These are phyloP conservation scores for Pycnomerus fuliginosus DNA, from an alignment of 2,888 invertebrate genomes.

Conservation along the genomic window DNA sequence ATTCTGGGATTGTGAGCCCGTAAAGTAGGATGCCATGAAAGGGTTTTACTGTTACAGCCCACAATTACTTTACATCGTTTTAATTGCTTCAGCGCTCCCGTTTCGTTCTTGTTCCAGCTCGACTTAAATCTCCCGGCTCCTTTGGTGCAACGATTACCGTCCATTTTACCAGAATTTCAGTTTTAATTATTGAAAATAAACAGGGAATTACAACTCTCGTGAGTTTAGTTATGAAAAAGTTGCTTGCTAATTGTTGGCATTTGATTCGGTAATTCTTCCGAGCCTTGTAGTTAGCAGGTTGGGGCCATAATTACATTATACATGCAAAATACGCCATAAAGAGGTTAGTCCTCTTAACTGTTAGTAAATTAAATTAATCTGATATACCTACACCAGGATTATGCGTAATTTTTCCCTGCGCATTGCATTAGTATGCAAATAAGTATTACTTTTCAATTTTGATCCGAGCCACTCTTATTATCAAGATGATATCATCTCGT, in stretches of 20 bases:
- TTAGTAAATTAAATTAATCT: constrained; percentile 30
- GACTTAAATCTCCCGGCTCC: constrained; percentile 17
- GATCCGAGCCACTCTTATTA: neutral
- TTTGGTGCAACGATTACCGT: constrained; percentile 10
- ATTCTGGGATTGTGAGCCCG: constrained; percentile 32
- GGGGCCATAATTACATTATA: constrained; percentile 22
- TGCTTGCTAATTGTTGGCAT: constrained; percentile 9
- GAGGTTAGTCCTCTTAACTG: constrained; percentile 24
- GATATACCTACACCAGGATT: constrained; percentile 23
- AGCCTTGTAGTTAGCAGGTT: constrained; percentile 6
- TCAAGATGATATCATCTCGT: neutral
- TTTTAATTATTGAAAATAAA: constrained; percentile 18
- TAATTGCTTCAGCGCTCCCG: constrained; percentile 32
- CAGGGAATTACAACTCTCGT: neutral
- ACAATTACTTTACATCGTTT: constrained; percentile 37
- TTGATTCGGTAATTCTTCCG: constrained; percentile 7
- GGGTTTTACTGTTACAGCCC: constrained; percentile 32
- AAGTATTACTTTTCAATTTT: neutral
- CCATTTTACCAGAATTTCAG: constrained; percentile 14
- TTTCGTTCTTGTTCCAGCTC: constrained; percentile 14
- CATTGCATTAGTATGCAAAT: neutral
- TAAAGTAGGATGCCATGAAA: constrained; percentile 34
- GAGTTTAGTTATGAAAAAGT: too few species aligned
- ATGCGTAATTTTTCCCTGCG: constrained; percentile 5
- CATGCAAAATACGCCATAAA: constrained; percentile 21